These are phyloP conservation scores for Frankliniella intonsa DNA, from an alignment of 2,888 invertebrate genomes.

Conservation along the genomic window DNA sequence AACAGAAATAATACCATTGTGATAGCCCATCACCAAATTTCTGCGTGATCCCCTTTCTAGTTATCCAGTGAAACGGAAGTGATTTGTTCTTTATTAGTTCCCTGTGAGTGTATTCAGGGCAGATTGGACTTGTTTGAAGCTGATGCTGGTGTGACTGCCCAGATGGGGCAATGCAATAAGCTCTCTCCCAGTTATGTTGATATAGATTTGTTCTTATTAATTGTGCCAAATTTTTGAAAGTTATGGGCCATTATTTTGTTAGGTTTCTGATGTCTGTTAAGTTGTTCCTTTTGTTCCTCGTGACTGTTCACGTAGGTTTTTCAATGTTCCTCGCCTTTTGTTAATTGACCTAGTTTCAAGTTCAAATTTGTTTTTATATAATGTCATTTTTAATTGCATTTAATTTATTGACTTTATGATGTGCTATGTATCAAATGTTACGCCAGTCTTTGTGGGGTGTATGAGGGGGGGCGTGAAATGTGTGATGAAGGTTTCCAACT, in stretches of 20 bases:
- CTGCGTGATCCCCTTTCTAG: conserved; percentile 7
- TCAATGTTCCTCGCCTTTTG: conserved; percentile 10
- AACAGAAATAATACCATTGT: conserved; percentile 43
- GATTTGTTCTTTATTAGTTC: conserved; percentile 1
- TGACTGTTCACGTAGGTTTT: not conserved
- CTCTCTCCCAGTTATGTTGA: conserved; percentile 20
- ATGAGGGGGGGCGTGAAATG: conserved; percentile 6
- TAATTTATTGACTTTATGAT: not conserved
- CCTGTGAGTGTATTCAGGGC: conserved; percentile 4
- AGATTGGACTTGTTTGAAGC: conserved; percentile 21
- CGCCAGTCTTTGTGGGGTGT: not conserved
- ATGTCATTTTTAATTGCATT: conserved; percentile 2
- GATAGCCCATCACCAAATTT: not conserved
- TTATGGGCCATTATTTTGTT: conserved; percentile 27
- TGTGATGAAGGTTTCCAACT: conserved; percentile 8
- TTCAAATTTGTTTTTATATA: conserved; percentile 18
- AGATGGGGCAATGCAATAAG: conserved; percentile 16
- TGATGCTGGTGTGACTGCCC: conserved; percentile 18
- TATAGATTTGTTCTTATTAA: conserved; percentile 22
- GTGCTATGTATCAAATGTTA: conserved; percentile 1
- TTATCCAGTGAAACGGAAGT: not conserved
- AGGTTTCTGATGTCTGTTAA: conserved; percentile 18
- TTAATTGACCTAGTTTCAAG: conserved; percentile 1
- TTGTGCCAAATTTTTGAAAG: conserved; percentile 23
- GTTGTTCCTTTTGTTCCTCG: conserved; percentile 8